Evolutionary conservation across 2,113 vertebrate genomes (phyloP).

Genomic region (Acrocephalus arundinaceus): DNA sequence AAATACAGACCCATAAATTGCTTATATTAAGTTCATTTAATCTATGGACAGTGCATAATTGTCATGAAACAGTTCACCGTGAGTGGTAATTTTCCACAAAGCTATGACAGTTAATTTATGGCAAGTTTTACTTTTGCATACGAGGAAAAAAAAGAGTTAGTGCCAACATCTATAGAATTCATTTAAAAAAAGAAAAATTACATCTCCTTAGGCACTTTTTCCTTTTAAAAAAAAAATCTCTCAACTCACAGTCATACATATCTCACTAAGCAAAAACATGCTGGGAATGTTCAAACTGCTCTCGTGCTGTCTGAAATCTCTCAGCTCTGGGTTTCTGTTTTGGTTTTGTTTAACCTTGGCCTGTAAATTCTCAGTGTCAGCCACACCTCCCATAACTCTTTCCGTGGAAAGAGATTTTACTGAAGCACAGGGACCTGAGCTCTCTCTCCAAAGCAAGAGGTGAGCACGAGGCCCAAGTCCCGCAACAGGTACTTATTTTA

Average conservation of each 20-base stretch:
- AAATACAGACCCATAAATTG: not conserved
- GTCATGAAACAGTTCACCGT: not conserved
- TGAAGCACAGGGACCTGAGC: not conserved
- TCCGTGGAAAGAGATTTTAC: not conserved
- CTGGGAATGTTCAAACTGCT: not conserved
- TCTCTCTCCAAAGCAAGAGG: not conserved
- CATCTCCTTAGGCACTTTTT: not conserved
- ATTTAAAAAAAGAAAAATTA: not conserved
- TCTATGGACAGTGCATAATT: not conserved
- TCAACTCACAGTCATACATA: not conserved
- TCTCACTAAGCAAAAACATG: not conserved
- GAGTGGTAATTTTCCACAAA: not conserved
- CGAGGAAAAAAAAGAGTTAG: not conserved
- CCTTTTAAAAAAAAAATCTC: not conserved
- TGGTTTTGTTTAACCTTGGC: not conserved
- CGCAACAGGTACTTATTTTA: not conserved
- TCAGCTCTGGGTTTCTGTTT: not conserved
- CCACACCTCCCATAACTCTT: not conserved
- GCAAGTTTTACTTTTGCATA: not conserved
- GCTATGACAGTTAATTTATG: not conserved
- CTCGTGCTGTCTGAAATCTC: not conserved
- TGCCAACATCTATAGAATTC: not conserved
- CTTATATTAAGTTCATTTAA: not conserved
- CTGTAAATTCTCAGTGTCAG: not conserved
- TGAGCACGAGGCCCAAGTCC: not conserved